These are phyloP conservation scores for Drosophila leontia DNA, from an alignment of 1,140 invertebrate species.

Conservation along the genomic window DNA sequence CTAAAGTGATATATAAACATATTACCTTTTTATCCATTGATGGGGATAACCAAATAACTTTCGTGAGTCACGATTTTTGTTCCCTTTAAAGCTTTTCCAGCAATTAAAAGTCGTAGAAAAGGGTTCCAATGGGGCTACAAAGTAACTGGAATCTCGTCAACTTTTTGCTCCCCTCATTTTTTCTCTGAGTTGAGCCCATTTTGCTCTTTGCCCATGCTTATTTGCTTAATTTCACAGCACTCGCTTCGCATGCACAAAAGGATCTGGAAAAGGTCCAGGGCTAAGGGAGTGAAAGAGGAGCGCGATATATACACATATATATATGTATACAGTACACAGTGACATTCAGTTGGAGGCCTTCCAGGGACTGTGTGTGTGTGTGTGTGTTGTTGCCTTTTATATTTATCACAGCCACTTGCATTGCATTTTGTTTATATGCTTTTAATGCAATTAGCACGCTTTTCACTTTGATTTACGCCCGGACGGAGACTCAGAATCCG, in stretches of 20 bases:
- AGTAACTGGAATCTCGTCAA: conserved; percentile 35
- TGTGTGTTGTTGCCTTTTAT: conserved; percentile 50
- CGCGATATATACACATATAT: conserved; percentile 5
- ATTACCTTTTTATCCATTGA: background rate
- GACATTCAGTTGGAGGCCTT: conserved; percentile 23
- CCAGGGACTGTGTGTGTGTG: conserved; percentile 22
- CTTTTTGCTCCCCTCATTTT: conserved; percentile 8
- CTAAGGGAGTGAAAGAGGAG: background rate
- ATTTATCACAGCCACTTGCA: conserved; percentile 80
- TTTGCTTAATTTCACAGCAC: conserved; percentile 79
- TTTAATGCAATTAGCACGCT: conserved; percentile 83
- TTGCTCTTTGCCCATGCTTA: conserved; percentile 54
- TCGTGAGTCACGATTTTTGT: background rate
- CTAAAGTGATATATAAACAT: background rate
- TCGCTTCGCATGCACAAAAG: conserved; percentile 66
- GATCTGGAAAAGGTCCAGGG: conserved; percentile 6
- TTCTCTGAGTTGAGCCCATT: conserved; percentile 15
- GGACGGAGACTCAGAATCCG: conserved; percentile 59
- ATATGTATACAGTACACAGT: conserved; percentile 8
- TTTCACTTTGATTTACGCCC: conserved; percentile 82
- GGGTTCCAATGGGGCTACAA: conserved; percentile 31
- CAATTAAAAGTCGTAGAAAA: conserved; percentile 55
- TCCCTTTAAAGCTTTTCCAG: conserved; percentile 48
- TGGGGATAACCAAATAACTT: too few species aligned
- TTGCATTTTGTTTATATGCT: conserved; percentile 83